Percentiles rank a stretch among this genome's conserved stretches.
Conservation (phyloP, 2,113 vertebrate species). For the Rana temporaria region DNA sequence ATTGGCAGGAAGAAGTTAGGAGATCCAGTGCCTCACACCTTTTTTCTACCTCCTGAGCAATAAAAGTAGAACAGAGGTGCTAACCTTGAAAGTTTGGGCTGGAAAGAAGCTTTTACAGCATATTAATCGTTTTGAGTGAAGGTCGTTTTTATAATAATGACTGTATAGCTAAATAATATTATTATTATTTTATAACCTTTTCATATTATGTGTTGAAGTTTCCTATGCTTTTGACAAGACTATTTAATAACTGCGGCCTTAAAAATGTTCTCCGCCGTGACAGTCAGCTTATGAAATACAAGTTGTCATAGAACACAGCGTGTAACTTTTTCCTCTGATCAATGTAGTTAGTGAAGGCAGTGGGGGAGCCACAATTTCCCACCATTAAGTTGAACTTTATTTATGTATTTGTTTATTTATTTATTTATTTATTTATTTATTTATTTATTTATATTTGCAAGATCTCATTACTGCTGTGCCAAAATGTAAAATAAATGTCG, state of each 20-base stretch:
- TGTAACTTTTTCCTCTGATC: slow-evolving; percentile 5
- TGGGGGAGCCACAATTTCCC: slow-evolving; percentile 9
- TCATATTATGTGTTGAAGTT: neutral
- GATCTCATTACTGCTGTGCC: neutral
- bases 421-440: neutral
- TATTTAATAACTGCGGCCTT: neutral
- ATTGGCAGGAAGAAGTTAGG: too few relatives aligned
- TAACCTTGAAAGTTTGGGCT: too few relatives aligned
- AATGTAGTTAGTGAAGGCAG: neutral
- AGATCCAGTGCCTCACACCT: too few relatives aligned
- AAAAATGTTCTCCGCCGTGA: neutral
- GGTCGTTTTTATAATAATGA: too few relatives aligned
- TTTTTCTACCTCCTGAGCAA: too few relatives aligned
- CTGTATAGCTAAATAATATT: too few relatives aligned
- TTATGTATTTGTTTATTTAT: neutral
- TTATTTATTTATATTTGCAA: neutral
- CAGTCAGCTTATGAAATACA: neutral
- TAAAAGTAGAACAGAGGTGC: too few relatives aligned
- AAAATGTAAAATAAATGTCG: slow-evolving; percentile 26
- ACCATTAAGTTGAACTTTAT: neutral
- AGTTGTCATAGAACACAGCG: neutral
- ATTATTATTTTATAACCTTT: neutral
- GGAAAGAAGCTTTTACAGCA: too few relatives aligned
- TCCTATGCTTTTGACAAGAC: neutral
- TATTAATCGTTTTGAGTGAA: too few relatives aligned